Conservation (phyloP, 2,888 invertebrate species). For the Pseudococcus longispinus region DNA sequence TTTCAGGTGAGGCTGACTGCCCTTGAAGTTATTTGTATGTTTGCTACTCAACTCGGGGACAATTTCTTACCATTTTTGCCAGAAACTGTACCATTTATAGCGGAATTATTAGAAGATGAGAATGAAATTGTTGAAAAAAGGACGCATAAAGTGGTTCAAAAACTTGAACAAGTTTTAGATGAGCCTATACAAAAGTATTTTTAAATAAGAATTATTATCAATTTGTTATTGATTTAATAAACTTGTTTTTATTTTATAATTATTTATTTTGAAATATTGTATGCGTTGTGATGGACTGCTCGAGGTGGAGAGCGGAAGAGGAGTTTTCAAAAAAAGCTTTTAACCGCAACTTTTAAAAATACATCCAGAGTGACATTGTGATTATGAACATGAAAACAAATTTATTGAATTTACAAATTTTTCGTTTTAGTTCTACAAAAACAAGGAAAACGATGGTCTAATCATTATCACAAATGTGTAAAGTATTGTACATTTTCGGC, state of each 20-base stretch:
- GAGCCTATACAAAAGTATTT: constrained; percentile 91
- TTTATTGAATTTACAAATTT: too few species aligned
- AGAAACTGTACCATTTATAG: constrained; percentile 92
- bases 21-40: constrained; percentile 75
- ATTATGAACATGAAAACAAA: too few species aligned
- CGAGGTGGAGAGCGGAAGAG: too few species aligned
- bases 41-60: constrained; percentile 84
- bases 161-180: constrained; percentile 84
- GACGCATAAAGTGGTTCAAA: constrained; percentile 80
- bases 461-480: too few species aligned
- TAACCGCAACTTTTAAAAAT: too few species aligned
- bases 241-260: neutral
- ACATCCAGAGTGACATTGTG: too few species aligned
- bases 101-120: constrained; percentile 91
- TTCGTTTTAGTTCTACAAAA: too few species aligned
- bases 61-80: constrained; percentile 88
- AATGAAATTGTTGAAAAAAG: constrained; percentile 80
- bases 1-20: constrained; percentile 71
- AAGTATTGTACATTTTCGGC: too few species aligned
- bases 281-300: neutral
- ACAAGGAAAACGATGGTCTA: too few species aligned
- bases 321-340: too few species aligned
- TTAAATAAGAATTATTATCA: constrained; percentile 61
- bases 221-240: neutral
- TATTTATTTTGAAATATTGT: neutral